These are phyloP conservation scores for Malaclemys terrapin DNA, from an alignment of 2,113 vertebrate species.

Conservation along the genomic window DNA sequence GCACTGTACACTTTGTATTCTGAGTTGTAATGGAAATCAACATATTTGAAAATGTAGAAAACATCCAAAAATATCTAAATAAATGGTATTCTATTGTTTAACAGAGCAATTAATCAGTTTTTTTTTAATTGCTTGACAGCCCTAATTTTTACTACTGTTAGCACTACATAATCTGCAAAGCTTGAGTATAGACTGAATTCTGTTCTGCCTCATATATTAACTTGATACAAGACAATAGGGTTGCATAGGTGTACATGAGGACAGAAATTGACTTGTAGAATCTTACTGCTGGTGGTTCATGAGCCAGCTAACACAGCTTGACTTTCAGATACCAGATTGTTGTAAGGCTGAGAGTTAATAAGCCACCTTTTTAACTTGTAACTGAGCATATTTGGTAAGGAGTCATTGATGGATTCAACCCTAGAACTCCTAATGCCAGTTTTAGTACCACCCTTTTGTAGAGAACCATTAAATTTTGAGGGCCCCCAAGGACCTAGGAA, in stretches of 20 bases:
- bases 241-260: background rate
- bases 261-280: background rate
- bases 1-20: too few relatives aligned
- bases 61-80: too few relatives aligned
- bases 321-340: background rate
- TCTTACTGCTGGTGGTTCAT: rapidly evolving
- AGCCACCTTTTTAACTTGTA: background rate
- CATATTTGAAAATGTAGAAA: too few relatives aligned
- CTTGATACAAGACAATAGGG: background rate
- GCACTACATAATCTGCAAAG: too few relatives aligned
- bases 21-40: too few relatives aligned
- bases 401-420: background rate
- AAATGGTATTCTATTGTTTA: too few relatives aligned
- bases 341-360: background rate
- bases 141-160: too few relatives aligned
- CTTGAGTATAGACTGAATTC: too few relatives aligned
- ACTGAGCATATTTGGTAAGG: rapidly evolving
- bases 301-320: background rate
- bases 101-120: too few relatives aligned
- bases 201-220: background rate
- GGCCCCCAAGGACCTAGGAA: background rate
- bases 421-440: background rate
- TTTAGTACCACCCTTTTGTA: background rate
- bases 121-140: too few relatives aligned
- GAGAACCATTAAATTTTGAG: background rate